Evolutionary conservation across 2,113 vertebrate genomes (phyloP).

Genomic region (Antigone vipio): DNA sequence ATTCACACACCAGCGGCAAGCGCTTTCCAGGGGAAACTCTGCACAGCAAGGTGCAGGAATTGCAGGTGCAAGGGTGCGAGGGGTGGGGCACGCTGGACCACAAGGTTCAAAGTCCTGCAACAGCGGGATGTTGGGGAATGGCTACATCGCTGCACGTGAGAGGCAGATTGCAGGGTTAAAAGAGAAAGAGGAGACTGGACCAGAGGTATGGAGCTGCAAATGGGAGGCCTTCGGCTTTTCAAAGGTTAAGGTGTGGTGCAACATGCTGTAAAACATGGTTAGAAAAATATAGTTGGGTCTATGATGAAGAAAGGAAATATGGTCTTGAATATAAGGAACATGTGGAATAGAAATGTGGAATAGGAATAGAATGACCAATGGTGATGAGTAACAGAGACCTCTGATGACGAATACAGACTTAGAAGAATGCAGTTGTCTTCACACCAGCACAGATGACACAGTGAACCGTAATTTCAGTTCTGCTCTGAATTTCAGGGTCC

Average conservation of each 20-base stretch:
- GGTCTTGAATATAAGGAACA: not conserved
- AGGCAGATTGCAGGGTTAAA: not conserved
- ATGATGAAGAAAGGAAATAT: not conserved
- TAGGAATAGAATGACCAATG: not conserved
- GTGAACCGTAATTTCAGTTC: not conserved
- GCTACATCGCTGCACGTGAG: not conserved
- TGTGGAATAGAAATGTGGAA: not conserved
- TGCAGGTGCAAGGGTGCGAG: not conserved
- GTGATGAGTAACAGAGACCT: not conserved
- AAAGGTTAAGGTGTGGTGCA: not conserved
- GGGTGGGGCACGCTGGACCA: not conserved
- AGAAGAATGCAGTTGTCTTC: not conserved
- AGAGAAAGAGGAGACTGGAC: not conserved
- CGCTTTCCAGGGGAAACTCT: not conserved
- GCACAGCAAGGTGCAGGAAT: not conserved
- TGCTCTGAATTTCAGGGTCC: not conserved
- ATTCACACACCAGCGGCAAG: not conserved
- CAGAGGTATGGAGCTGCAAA: not conserved
- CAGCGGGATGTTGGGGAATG: not conserved
- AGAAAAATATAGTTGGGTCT: not conserved
- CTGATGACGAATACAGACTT: not conserved
- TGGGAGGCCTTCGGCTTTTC: not conserved
- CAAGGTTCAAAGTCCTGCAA: accelerated
- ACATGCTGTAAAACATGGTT: not conserved
- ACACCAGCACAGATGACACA: not conserved